These are phyloP conservation scores for Agrotis puta DNA, from an alignment of 2,888 invertebrate genomes.

Conservation along the genomic window DNA sequence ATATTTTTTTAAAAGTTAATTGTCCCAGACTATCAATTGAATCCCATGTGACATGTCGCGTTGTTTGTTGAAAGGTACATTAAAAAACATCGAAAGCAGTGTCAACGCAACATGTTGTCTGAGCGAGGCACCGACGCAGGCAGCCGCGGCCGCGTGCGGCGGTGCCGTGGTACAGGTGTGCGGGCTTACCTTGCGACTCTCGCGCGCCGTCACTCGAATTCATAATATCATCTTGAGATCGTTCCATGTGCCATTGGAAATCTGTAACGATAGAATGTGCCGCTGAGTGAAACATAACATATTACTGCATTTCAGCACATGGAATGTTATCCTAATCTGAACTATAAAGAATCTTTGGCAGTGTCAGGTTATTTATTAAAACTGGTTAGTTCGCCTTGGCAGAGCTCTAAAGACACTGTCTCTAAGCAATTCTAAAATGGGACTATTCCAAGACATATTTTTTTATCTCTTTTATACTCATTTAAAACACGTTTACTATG, in stretches of 20 bases:
- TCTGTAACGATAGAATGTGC: slow-evolving; percentile 89
- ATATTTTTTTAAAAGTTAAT: slow-evolving; percentile 74
- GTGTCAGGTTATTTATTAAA: background rate
- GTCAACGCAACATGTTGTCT: slow-evolving; percentile 82
- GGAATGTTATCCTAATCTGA: background rate
- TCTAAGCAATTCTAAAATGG: background rate
- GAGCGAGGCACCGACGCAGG: slow-evolving; percentile 66
- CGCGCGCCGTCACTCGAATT: slow-evolving; percentile 96
- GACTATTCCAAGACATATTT: background rate
- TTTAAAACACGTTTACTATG: background rate
- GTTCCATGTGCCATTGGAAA: slow-evolving; percentile 97
- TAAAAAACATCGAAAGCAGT: slow-evolving; percentile 62
- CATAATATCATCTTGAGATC: slow-evolving; percentile 96
- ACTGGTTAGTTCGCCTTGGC: too few relatives aligned
- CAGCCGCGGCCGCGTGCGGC: slow-evolving; percentile 52
- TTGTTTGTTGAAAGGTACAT: slow-evolving; percentile 63
- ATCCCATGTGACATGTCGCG: slow-evolving; percentile 84
- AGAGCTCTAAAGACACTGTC: background rate
- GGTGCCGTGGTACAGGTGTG: slow-evolving; percentile 58
- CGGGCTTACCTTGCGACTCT: slow-evolving; percentile 97
- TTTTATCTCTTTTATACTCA: background rate
- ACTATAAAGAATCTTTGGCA: background rate
- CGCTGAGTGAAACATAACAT: slow-evolving; percentile 1
- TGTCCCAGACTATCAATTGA: slow-evolving; percentile 83
- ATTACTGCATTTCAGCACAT: background rate